phyloP scores from a whole-genome alignment of 2,888 invertebrate species.

The Caenorhabditis sp. region DNA sequence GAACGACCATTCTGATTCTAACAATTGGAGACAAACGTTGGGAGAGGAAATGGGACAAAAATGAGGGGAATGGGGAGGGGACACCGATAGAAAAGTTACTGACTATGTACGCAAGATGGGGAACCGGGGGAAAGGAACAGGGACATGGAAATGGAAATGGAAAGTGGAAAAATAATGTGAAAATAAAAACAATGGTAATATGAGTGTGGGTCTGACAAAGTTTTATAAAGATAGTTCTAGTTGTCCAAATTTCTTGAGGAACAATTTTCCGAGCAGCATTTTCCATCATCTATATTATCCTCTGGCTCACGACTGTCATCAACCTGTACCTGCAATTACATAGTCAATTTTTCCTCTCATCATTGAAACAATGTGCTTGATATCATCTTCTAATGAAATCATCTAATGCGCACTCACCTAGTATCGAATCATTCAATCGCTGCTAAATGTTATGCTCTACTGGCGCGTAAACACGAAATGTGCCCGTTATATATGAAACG shows the following conservation, averaged over 20 bases:
- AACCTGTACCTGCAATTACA: too few relatives aligned
- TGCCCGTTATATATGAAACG: conserved; percentile 19
- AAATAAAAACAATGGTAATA: background rate
- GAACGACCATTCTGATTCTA: background rate
- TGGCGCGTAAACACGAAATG: conserved; percentile 21
- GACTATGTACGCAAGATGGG: too few relatives aligned
- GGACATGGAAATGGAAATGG: too few relatives aligned
- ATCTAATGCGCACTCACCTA: conserved; percentile 9
- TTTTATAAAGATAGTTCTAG: too few relatives aligned
- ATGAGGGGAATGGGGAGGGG: background rate
- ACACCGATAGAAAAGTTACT: too few relatives aligned
- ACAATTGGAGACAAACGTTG: background rate
- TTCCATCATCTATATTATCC: too few relatives aligned
- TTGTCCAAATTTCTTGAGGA: too few relatives aligned
- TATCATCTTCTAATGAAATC: conserved; percentile 13
- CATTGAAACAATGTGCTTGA: background rate
- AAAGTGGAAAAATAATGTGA: background rate
- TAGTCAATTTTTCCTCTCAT: background rate
- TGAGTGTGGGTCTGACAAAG: too few relatives aligned
- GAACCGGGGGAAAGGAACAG: too few relatives aligned
- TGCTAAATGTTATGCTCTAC: conserved; percentile 23
- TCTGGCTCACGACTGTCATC: background rate
- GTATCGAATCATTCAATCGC: conserved; percentile 7
- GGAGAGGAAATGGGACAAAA: background rate
- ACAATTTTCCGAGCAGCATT: too few relatives aligned